Evolutionary conservation across 2,797 vertebrate genomes (phyloP).

Genomic region (Gymnopithys bicolor): DNA sequence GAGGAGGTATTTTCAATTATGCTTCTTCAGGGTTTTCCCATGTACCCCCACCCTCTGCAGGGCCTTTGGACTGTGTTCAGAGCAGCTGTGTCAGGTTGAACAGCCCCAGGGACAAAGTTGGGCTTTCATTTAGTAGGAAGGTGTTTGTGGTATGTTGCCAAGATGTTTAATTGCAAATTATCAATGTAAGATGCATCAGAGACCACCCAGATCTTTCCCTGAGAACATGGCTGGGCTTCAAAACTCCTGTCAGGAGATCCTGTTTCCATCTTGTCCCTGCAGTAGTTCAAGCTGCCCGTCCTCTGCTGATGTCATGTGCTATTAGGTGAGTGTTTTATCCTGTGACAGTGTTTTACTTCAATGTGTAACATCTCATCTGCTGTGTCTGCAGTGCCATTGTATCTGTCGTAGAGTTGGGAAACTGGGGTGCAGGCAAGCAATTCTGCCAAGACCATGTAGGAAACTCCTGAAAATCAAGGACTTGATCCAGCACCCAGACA

Average conservation of each 20-base stretch:
- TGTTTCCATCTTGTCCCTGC: background rate
- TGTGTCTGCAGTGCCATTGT: background rate
- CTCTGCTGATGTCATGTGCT: background rate
- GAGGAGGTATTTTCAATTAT: background rate
- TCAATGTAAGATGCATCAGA: background rate
- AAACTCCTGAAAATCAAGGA: background rate
- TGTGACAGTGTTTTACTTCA: background rate
- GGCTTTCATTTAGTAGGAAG: conserved; percentile 25
- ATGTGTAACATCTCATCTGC: background rate
- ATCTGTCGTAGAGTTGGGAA: background rate
- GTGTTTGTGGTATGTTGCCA: conserved; percentile 29
- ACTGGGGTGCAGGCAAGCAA: background rate
- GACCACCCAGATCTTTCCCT: conserved; percentile 57
- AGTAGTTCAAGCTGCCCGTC: background rate
- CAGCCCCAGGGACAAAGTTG: conserved; percentile 15
- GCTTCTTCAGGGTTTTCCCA: conserved; percentile 16
- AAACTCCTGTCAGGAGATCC: background rate
- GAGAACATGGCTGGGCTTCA: background rate
- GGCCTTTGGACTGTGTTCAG: conserved; percentile 20
- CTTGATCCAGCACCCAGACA: background rate
- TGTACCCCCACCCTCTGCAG: background rate
- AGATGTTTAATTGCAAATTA: conserved; percentile 40
- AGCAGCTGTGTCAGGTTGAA: conserved; percentile 31
- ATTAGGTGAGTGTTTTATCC: background rate
- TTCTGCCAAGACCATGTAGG: background rate